Conservation (phyloP, 2,888 invertebrate species). For the Ormyrus rosae region DNA sequence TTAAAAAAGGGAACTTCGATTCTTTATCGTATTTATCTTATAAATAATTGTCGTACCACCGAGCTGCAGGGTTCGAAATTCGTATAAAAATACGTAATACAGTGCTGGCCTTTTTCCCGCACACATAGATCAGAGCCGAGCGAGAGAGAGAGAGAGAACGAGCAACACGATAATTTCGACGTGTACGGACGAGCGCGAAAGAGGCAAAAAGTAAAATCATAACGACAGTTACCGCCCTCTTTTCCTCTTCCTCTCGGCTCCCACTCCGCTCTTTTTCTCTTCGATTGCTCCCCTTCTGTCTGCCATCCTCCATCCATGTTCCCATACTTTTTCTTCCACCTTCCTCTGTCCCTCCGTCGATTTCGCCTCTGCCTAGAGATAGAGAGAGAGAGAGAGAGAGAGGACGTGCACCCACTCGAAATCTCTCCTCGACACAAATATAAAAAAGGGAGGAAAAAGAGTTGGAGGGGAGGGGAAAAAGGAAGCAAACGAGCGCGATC, state of each 20-base stretch:
- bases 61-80: too few species aligned
- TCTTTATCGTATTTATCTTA: too few species aligned
- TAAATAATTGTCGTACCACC: too few species aligned
- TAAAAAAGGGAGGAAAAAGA: constrained; percentile 34
- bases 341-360: constrained; percentile 23
- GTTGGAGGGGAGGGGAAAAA: constrained; percentile 10
- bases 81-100: too few species aligned
- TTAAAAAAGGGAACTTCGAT: too few species aligned
- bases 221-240: constrained; percentile 51
- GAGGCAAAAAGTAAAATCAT: constrained; percentile 50
- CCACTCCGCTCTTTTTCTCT: constrained; percentile 40
- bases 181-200: constrained; percentile 41
- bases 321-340: constrained; percentile 49
- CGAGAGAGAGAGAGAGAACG: constrained; percentile 20
- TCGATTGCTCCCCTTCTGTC: constrained; percentile 50
- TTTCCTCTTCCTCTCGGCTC: constrained; percentile 2
- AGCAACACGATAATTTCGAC: constrained; percentile 53
- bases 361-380: constrained; percentile 30
- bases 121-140: not conserved
- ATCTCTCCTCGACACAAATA: constrained; percentile 53
- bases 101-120: not conserved
- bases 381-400: not conserved
- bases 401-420: constrained; percentile 46
- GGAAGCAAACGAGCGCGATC: constrained; percentile 48
- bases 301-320: constrained; percentile 45